phyloP scores from a whole-genome alignment of 1,140 invertebrate species.

The Drosophila micromelanica region DNA sequence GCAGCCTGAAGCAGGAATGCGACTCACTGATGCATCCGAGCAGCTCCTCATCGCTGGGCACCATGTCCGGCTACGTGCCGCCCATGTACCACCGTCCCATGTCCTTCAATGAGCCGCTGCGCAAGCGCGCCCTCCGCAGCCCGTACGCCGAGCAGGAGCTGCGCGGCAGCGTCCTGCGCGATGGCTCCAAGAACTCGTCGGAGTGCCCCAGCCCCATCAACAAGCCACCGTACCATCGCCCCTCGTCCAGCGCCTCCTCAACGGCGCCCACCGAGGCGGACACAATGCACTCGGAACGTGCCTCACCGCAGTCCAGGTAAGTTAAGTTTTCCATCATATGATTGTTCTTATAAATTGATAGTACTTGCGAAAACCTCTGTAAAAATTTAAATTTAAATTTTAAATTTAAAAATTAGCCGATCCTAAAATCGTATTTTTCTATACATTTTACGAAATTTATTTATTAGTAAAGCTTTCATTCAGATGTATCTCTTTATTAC shows the following conservation, averaged over 20 bases:
- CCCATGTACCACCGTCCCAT: slow-evolving; percentile 82
- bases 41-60: slow-evolving; percentile 62
- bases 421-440: too few species aligned
- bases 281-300: slow-evolving; percentile 83
- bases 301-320: slow-evolving; percentile 83
- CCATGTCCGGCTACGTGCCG: slow-evolving; percentile 72
- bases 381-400: too few species aligned
- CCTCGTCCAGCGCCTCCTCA: slow-evolving; percentile 82
- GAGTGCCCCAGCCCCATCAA: slow-evolving; percentile 83
- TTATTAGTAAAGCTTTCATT: too few species aligned
- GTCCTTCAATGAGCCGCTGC: slow-evolving; percentile 83
- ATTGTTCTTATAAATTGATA: too few species aligned
- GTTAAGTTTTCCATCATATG: neutral
- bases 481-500: too few species aligned
- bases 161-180: slow-evolving; percentile 84
- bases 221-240: slow-evolving; percentile 80
- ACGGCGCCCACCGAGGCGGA: slow-evolving; percentile 84
- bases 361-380: too few species aligned
- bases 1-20: slow-evolving; percentile 82
- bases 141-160: slow-evolving; percentile 84
- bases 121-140: slow-evolving; percentile 85
- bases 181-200: slow-evolving; percentile 82
- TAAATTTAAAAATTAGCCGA: too few species aligned
- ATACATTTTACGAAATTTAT: too few species aligned
- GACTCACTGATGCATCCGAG: slow-evolving; percentile 83